Base-by-base conservation (phyloP, 53 echinoderm and acorn worm species). In the Echinometra lucunter region DNA sequence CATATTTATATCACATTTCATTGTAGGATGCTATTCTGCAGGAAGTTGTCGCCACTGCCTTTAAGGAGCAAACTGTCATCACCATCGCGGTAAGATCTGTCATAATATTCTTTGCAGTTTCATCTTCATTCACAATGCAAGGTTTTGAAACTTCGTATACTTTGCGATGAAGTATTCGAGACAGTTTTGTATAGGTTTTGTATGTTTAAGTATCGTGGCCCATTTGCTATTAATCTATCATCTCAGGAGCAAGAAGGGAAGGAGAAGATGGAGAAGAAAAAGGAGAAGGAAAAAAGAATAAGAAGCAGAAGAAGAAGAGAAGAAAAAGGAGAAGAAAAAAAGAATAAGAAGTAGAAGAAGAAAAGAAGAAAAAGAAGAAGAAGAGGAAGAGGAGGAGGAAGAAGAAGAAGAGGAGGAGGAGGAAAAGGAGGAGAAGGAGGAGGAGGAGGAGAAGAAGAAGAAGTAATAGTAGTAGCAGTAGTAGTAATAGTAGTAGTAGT, bases 1-100 rank as follows among this genome's bases (percentile, higher is more conserved):
- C 30, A 38, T 78, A 4, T 78, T 42, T 38, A 19, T 78, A 19
- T 32, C 34, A 32, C 42, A 40, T 38, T 42, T 8, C 7, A 19
- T 78, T 23, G 23, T 4, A 97, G 97, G 98, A 98, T 95, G 94
- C 94, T 58, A 97, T 98, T 92, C 94, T 98, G 1, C 97, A 98
- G 66, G 97, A 98, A 16, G 98, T 98, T 12, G 98, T 98, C 21
- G 95, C 97, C 23, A 82, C 95, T 72, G 98, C 98, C 30, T 98
- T 98, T 94, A 91, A 97, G 66, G 94, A 98, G 23, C 91, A 96
- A 66, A 98, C 98, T 2, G 96, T 98, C 15, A 93, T 98, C 60
- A 98, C 97, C 83, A 98, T 98, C 66, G 98, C 98, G 38, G 98
- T 98, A 97, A 98, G 69, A 15, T 32, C 34, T 32, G 34, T 12